Conservation (phyloP, 2,888 invertebrate species). For the Morpho achilles region DNA sequence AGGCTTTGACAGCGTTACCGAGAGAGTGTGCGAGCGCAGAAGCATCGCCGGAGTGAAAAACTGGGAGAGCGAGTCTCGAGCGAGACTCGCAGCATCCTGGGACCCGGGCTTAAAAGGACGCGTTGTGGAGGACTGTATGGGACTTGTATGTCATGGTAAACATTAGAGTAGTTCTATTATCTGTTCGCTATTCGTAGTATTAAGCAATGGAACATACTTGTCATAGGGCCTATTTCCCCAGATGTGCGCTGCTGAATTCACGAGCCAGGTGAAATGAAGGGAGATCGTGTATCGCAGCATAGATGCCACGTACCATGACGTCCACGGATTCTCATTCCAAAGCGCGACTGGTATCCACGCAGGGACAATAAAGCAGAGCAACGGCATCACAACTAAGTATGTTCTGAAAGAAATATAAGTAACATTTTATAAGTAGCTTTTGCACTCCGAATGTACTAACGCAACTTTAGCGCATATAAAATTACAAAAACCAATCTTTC, state of each 20-base stretch:
- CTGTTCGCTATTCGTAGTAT: background rate
- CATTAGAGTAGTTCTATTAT: too few species aligned
- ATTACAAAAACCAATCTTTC: too few species aligned
- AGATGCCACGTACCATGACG: slow-evolving; percentile 87
- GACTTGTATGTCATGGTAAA: too few species aligned
- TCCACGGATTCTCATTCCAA: slow-evolving; percentile 86
- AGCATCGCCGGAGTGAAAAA: too few species aligned
- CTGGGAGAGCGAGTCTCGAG: too few species aligned
- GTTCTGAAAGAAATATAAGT: slow-evolving; percentile 65
- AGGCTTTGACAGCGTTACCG: too few species aligned
- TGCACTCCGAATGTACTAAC: too few species aligned
- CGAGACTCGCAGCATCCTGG: too few species aligned
- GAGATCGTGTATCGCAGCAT: slow-evolving; percentile 87
- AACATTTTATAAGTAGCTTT: background rate
- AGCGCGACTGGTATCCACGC: slow-evolving; percentile 85
- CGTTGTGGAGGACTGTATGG: too few species aligned
- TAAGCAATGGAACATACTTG: slow-evolving; percentile 71
- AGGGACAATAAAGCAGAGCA: slow-evolving; percentile 90
- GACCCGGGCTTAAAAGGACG: too few species aligned
- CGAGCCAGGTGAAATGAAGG: slow-evolving; percentile 93
- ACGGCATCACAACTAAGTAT: slow-evolving; percentile 86
- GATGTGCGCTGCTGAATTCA: slow-evolving; percentile 95
- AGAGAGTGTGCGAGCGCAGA: too few species aligned
- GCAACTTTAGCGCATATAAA: too few species aligned
- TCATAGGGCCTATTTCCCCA: slow-evolving; percentile 96